phyloP scores from a whole-genome alignment of 2,797 vertebrate genomes.

The Cynodonichthys magdalenae region DNA sequence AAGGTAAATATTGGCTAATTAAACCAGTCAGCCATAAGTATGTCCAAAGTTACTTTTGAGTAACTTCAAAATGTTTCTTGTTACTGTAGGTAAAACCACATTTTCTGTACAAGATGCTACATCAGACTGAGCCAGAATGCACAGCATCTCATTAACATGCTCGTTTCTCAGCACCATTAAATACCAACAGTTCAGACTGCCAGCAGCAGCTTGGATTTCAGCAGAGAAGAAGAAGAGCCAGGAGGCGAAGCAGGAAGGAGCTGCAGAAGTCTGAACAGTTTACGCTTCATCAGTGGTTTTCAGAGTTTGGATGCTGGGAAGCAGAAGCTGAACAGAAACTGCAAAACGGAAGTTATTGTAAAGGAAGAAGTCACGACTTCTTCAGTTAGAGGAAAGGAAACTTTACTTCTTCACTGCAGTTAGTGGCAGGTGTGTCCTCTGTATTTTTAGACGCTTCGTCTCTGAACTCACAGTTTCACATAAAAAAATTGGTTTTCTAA shows the following conservation, averaged over 20 bases:
- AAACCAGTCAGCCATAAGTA: too few species aligned
- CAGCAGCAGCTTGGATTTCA: constrained; percentile 28
- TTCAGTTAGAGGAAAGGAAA: not conserved
- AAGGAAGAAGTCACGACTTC: constrained; percentile 13
- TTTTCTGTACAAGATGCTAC: too few species aligned
- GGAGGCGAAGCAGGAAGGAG: not conserved
- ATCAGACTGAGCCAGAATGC: too few species aligned
- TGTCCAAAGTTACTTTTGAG: too few species aligned
- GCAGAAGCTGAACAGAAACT: constrained; percentile 29
- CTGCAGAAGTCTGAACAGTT: constrained; percentile 4
- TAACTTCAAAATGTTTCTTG: too few species aligned
- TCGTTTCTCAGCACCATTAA: constrained; percentile 23
- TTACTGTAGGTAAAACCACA: too few species aligned
- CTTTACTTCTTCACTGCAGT: not conserved
- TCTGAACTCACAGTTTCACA: not conserved
- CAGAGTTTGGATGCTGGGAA: not conserved
- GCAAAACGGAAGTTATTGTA: constrained; percentile 27
- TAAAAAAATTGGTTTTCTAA: constrained; percentile 20
- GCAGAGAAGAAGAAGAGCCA: not conserved
- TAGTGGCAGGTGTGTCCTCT: not conserved
- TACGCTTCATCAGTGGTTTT: not conserved
- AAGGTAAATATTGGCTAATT: too few species aligned
- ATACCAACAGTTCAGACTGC: constrained; percentile 15
- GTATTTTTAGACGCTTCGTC: not conserved
- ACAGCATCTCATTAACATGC: not conserved